Evolutionary conservation across 2,888 invertebrate species (phyloP), one percentile per base, ranked within the genome.

Genomic region (Morpho helenor): DNA sequence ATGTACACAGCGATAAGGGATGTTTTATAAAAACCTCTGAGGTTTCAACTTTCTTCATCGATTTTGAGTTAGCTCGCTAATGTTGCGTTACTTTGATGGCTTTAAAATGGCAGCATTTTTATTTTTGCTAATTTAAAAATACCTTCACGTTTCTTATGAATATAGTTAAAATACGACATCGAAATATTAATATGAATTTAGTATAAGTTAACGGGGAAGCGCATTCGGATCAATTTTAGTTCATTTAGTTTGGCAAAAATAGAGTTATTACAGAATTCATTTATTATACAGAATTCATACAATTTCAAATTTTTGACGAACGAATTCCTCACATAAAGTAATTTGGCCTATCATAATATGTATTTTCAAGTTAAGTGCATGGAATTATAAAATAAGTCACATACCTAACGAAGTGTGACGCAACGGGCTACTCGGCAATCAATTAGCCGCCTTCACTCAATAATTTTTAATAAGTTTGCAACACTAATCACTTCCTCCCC

Each of bases 401-500:
- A 57, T 22, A 61, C 22, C 49, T 52, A 61, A 63, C 67, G 67
- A 66, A 69, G 73, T 74, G 73, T 77, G 73, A 75, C 73, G 72
- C 66, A 76, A 74, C 72, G 74, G 77, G 74, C 72, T 67, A 73
- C 65, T 64, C 63, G 74, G 71, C 76, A 77, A 86, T 87, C 85
- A 87, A 89, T 89, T 87, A 88, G 72, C 75, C 67, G 80, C 82
- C 87, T 84, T 89, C 89, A 86, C 88, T 89, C 86, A 87, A 80
- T 89, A 88, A 87, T 89, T 87, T 88, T 87, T 89, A 89, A 88
- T 86, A 89, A 88, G 80, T 85, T 81, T 74, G 78, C 77, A 79
- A 75, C 80, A 87, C 89, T 89, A 89, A 90, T 89, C 84, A 89
- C 87, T 86, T 88, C 87, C 86, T 86, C 77, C 77, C 77, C 71